Evolutionary conservation across 2,888 invertebrate species (phyloP).

Genomic region (Folsomia candida): DNA sequence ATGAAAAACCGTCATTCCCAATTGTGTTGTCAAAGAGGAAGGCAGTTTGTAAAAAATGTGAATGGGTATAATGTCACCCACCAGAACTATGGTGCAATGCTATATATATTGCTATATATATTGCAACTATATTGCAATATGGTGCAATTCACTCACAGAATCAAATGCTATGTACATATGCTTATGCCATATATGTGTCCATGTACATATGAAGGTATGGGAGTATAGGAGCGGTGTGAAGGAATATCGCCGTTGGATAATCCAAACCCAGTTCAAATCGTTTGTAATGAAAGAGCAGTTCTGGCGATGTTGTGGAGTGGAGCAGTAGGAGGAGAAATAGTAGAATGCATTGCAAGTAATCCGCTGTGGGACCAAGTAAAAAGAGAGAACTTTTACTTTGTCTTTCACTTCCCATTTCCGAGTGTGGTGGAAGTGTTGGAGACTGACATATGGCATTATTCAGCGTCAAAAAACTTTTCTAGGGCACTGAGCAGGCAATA

Average conservation of each 20-base stretch:
- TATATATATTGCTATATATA: too few relatives aligned
- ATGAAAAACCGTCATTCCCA: too few relatives aligned
- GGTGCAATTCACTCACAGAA: too few relatives aligned
- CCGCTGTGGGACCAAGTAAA: background rate
- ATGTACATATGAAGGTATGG: too few relatives aligned
- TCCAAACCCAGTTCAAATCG: background rate
- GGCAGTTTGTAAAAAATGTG: background rate
- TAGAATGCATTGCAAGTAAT: background rate
- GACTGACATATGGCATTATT: constrained; percentile 21
- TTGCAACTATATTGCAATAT: too few relatives aligned
- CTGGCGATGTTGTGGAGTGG: background rate
- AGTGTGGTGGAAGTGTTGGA: constrained; percentile 15
- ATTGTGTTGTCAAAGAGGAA: background rate
- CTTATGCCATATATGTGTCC: too few relatives aligned
- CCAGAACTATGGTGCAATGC: too few relatives aligned
- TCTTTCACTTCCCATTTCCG: constrained; percentile 8
- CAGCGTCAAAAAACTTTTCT: constrained; percentile 19
- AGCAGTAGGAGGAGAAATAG: background rate
- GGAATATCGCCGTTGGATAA: too few relatives aligned
- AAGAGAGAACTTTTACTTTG: background rate
- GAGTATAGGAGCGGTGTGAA: too few relatives aligned
- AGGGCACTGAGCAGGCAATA: background rate
- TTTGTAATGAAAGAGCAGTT: background rate
- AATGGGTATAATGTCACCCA: background rate
- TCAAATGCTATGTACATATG: too few relatives aligned